These are phyloP conservation scores for Lampris megalopsis DNA, from an alignment of 2,113 vertebrate species.

Conservation along the genomic window DNA sequence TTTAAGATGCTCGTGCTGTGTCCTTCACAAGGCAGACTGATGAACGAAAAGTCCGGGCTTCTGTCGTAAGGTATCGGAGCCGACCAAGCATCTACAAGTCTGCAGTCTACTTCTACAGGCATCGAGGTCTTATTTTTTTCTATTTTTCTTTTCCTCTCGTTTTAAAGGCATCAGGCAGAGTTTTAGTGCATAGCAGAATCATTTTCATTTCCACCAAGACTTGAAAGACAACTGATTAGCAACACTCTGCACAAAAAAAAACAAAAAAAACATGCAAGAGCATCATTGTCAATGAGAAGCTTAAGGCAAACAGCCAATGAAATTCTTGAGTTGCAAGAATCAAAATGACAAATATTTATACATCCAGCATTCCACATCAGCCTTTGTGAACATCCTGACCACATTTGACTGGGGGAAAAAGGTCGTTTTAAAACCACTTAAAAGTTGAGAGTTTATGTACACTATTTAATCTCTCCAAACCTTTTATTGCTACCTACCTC, in stretches of 20 bases:
- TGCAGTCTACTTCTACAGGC: constrained; percentile 90
- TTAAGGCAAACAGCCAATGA: constrained; percentile 77
- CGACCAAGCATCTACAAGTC: constrained; percentile 76
- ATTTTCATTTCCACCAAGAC: constrained; percentile 65
- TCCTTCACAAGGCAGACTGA: constrained; percentile 88
- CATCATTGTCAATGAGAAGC: constrained; percentile 61
- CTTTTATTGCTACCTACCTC: constrained; percentile 56
- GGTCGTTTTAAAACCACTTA: constrained; percentile 12
- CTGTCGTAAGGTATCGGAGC: constrained; percentile 49
- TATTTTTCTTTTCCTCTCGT: constrained; percentile 49
- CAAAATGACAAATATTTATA: constrained; percentile 34
- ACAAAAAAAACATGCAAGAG: constrained; percentile 69
- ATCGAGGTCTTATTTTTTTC: constrained; percentile 84
- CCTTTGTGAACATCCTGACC: neutral
- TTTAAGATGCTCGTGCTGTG: constrained; percentile 85
- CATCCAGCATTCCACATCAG: constrained; percentile 11
- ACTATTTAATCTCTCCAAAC: neutral
- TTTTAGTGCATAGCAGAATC: constrained; percentile 94
- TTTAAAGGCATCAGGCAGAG: constrained; percentile 92
- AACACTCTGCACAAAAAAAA: constrained; percentile 61
- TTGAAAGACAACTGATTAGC: constrained; percentile 80
- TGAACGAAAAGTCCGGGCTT: constrained; percentile 72
- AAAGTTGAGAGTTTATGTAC: neutral
- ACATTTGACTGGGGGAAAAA: neutral
- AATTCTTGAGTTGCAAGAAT: constrained; percentile 60